Percentiles rank a stretch among this genome's conserved stretches.
phyloP scores from a whole-genome alignment of 1,140 invertebrate genomes.

The Dreissena polymorpha region DNA sequence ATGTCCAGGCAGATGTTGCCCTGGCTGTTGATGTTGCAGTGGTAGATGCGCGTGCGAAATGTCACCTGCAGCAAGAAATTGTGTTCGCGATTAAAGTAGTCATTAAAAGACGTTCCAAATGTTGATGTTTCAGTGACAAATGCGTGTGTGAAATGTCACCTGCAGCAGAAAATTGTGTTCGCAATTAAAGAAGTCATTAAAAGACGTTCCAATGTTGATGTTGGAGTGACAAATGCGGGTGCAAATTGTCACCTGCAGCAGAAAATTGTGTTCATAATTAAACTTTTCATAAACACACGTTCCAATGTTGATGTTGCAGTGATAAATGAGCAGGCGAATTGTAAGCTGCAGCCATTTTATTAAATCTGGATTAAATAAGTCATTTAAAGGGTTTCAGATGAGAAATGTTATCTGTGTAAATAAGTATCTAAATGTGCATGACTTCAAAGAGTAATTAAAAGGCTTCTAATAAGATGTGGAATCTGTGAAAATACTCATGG shows the following conservation, averaged over 20 bases:
- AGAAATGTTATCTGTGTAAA: no score
- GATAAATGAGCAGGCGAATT: slow-evolving; percentile 86
- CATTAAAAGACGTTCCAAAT: slow-evolving; percentile 78
- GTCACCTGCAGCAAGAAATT: slow-evolving; percentile 87
- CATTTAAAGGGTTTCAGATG: no score
- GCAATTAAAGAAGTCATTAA: slow-evolving; percentile 37
- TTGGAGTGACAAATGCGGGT: slow-evolving; percentile 80
- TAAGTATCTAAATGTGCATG: no score
- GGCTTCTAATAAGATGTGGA: no score
- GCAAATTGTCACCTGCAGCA: slow-evolving; percentile 93
- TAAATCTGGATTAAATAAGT: no score
- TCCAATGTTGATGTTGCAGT: slow-evolving; percentile 80
- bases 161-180: slow-evolving; percentile 77
- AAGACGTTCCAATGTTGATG: slow-evolving; percentile 79
- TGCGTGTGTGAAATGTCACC: slow-evolving; percentile 92
- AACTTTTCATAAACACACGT: slow-evolving; percentile 70
- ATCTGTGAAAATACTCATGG: no score
- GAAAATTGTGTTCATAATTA: neutral
- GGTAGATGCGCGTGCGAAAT: slow-evolving; percentile 86
- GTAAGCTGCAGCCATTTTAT: slow-evolving; percentile 93
- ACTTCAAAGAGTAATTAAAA: no score
- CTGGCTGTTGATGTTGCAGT: slow-evolving; percentile 80
- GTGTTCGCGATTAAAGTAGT: no score
- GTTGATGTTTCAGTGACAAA: slow-evolving; percentile 80
- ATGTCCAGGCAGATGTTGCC: slow-evolving; percentile 80